These are phyloP conservation scores for Cataglyphis albicans DNA, from an alignment of 2,888 invertebrate species.

Conservation along the genomic window DNA sequence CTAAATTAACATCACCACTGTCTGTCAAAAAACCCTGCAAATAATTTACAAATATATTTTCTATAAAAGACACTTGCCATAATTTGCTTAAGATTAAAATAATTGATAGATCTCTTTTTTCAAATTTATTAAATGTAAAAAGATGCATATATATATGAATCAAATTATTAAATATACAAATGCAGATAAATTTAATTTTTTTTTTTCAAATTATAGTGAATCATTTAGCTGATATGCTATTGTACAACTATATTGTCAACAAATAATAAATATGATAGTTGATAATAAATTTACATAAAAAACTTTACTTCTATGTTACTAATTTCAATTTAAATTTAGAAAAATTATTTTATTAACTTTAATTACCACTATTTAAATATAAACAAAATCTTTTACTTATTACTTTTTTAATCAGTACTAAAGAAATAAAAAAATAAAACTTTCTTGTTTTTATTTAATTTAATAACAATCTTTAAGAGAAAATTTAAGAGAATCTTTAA, in stretches of 20 bases:
- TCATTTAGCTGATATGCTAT: background rate
- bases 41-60: constrained; percentile 33
- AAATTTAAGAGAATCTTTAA: background rate
- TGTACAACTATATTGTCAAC: background rate
- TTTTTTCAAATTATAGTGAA: background rate
- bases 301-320: background rate
- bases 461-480: background rate
- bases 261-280: background rate
- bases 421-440: background rate
- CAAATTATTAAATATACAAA: constrained; percentile 1
- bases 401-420: background rate
- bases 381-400: background rate
- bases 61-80: constrained; percentile 6
- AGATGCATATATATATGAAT: background rate
- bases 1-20: constrained; percentile 96
- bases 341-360: background rate
- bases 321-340: background rate
- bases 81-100: constrained; percentile 3
- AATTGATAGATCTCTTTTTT: constrained; percentile 37
- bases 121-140: background rate
- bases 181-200: background rate
- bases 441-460: background rate
- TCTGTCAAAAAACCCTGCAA: constrained; percentile 96
- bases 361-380: background rate
- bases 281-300: background rate